Percentiles rank a stretch among this genome's conserved stretches.
These are phyloP conservation scores for Archivesica marissinica DNA, from an alignment of 1,140 invertebrate genomes.

Conservation along the genomic window DNA sequence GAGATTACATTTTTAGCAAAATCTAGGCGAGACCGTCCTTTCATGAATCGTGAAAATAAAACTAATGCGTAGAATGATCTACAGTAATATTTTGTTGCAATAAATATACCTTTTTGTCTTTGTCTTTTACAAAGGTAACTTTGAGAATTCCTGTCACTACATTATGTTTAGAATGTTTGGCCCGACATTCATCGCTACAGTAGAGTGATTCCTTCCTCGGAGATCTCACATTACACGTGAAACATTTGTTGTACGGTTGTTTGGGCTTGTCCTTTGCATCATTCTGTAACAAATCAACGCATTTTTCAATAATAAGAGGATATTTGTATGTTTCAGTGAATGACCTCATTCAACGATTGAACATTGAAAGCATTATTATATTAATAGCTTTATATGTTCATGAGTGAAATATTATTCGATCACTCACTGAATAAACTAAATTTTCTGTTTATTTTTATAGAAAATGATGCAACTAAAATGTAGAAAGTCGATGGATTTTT, in stretches of 20 bases:
- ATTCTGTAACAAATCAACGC: background rate
- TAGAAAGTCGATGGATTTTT: too few species aligned
- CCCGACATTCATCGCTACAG: conserved; percentile 94
- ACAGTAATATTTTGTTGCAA: background rate
- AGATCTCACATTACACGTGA: conserved; percentile 59
- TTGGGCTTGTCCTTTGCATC: conserved; percentile 32
- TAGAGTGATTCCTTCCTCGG: conserved; percentile 88
- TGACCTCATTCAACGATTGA: too few species aligned
- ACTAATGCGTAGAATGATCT: background rate
- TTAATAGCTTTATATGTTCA: too few species aligned
- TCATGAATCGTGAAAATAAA: too few species aligned
- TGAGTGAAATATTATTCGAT: too few species aligned
- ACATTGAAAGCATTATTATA: too few species aligned
- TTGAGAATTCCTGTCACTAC: conserved; percentile 63
- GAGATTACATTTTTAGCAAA: too few species aligned
- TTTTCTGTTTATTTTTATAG: background rate
- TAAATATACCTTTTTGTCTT: conserved; percentile 23
- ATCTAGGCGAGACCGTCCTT: too few species aligned
- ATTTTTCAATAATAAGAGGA: too few species aligned
- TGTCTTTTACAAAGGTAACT: background rate
- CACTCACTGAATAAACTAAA: too few species aligned
- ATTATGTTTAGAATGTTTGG: conserved; percentile 89
- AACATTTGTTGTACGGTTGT: conserved; percentile 35
- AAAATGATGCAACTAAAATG: background rate
- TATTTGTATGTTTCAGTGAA: too few species aligned